Base-by-base conservation (phyloP, 23 tunicate species). In the Trididemnum clinides region DNA sequence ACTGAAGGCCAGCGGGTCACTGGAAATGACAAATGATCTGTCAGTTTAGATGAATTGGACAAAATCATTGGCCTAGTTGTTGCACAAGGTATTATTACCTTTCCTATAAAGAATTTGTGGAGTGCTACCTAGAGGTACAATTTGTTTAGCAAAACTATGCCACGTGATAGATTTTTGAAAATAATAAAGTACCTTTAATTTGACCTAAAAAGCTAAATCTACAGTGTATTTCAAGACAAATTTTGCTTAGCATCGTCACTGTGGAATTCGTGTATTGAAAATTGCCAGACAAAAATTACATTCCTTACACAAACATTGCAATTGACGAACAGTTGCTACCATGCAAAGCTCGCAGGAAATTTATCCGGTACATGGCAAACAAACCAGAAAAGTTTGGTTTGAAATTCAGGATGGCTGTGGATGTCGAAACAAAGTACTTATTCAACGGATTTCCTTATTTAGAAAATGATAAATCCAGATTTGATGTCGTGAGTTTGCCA, bases 371-470 rank as follows among this genome's bases (percentile, higher is more conserved):
- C 75, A 33, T 59, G 66, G 25, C 66, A 12, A 59, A 33, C 15
- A 69, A 69, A 33, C 38, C 36, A 27, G 75, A 69, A 4, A 69
- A 69, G 23, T 69, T 69, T 69, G 75, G 75, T 4, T 5, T 33
- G 15, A 69, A 69, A 28, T 30, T 74, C 28, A 35, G 80, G 80
- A 28, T 74, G 57, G 80, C 57, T 18, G 80, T 37, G 15, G 80
- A 74, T 25, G 80, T 37, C 19, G 57, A 74, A 37, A 74, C 33
- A 4, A 74, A 74, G 38, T 74, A 74, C 23, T 29, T 74, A 29
- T 74, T 35, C 80, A 74, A 74, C 33, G 57, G 80, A 3, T 36
- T 74, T 74, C 80, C 57, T 74, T 74, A 74, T 28, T 7, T 35
- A 2, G 80, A 57, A 18, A 74, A 74, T 35, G 80, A 74, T 74